Evolutionary conservation across 1,140 invertebrate genomes (phyloP).

Genomic region (Charaxes varanes): DNA sequence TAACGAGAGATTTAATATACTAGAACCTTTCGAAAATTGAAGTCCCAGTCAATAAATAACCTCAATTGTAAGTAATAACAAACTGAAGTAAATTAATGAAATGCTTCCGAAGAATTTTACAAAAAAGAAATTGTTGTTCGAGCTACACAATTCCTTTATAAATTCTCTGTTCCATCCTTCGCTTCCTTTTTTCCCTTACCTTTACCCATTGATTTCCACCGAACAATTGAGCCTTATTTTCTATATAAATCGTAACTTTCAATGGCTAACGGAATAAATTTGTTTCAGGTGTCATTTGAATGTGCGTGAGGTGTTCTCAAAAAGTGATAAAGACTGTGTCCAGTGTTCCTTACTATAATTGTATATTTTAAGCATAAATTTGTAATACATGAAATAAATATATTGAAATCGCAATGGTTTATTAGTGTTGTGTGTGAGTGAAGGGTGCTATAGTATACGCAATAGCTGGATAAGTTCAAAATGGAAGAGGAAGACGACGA

Average conservation of each 20-base stretch:
- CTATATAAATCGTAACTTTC: neutral
- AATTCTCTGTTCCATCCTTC: slow-evolving; percentile 6
- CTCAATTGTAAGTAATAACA: too few species aligned
- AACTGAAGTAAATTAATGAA: too few species aligned
- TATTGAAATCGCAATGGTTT: slow-evolving; percentile 47
- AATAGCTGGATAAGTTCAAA: slow-evolving; percentile 30
- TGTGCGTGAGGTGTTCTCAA: slow-evolving; percentile 49
- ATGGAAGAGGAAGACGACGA: slow-evolving; percentile 78
- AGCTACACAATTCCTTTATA: slow-evolving; percentile 16
- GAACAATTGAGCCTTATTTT: neutral
- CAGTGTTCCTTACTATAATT: slow-evolving; percentile 61
- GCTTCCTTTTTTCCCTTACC: slow-evolving; percentile 1
- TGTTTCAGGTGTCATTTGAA: slow-evolving; percentile 62
- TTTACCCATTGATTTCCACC: neutral
- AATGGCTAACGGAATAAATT: slow-evolving; percentile 20
- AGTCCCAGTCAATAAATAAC: too few species aligned
- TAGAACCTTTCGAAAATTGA: too few species aligned
- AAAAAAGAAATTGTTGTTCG: slow-evolving; percentile 22
- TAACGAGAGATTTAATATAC: neutral
- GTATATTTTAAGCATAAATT: slow-evolving; percentile 43
- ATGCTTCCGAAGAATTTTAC: neutral
- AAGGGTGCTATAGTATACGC: slow-evolving; percentile 33
- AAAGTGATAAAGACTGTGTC: slow-evolving; percentile 71
- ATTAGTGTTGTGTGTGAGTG: slow-evolving; percentile 41
- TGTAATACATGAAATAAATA: slow-evolving; percentile 53